A percentile compares a stretch with the other conserved stretches of the same genome.
Evolutionary conservation across 1,140 invertebrate species (phyloP).

Genomic region (Harpegnathos saltator): DNA sequence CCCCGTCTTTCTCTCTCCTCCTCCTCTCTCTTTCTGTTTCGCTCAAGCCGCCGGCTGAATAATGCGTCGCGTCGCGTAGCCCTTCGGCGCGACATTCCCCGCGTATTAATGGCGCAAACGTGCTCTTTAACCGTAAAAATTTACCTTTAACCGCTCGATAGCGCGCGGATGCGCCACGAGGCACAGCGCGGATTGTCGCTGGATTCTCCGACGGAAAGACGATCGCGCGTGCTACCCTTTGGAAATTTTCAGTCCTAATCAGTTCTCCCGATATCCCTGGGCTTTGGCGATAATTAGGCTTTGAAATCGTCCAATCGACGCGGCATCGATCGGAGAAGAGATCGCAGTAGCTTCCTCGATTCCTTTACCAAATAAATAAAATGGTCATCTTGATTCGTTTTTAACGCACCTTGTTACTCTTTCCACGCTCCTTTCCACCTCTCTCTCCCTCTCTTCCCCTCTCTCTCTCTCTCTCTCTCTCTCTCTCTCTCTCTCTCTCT

Average conservation of each 20-base stretch:
- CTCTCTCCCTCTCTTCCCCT: no score
- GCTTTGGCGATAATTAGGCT: not conserved
- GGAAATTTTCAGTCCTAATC: not conserved
- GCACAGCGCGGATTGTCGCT: not conserved
- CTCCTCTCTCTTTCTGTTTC: not conserved
- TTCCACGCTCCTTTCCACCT: not conserved
- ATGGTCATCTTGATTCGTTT: not conserved
- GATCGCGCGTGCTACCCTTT: no score
- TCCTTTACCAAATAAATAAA: not conserved
- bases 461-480: no score
- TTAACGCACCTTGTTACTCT: no score
- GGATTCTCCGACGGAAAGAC: not conserved
- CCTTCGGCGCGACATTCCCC: conserved; percentile 13
- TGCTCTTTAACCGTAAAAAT: not conserved
- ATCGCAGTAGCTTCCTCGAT: not conserved
- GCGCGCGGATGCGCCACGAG: not conserved
- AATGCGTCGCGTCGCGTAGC: not conserved
- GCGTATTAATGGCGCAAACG: not conserved
- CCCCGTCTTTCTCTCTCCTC: no score
- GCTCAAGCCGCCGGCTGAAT: conserved; percentile 1
- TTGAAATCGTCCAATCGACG: not conserved
- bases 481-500: not conserved
- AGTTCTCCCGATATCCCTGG: conserved; percentile 7
- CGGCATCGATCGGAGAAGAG: not conserved
- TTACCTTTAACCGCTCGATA: not conserved